Percentiles rank a stretch among this genome's conserved stretches.
These are phyloP conservation scores for Sinopyrophorus schimmeli DNA, from an alignment of 2,888 invertebrate species.

Conservation along the genomic window DNA sequence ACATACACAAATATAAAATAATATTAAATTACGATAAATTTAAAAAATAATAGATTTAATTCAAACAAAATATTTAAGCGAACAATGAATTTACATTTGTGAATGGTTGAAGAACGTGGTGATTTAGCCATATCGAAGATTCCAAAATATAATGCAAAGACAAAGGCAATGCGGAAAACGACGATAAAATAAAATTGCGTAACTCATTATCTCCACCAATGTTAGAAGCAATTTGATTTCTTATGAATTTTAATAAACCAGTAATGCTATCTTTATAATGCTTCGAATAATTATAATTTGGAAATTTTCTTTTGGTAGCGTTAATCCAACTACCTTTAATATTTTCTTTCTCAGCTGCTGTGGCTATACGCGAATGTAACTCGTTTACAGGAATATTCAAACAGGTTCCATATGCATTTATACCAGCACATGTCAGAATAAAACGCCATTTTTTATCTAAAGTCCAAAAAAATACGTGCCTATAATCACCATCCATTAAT, in stretches of 20 bases:
- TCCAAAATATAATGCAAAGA: constrained; percentile 51
- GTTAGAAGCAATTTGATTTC: constrained; percentile 9
- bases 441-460: constrained; percentile 51
- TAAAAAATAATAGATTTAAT: not conserved
- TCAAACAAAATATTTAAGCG: too few species aligned
- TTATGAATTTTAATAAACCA: constrained; percentile 49
- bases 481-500: constrained; percentile 37
- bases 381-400: constrained; percentile 43
- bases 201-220: constrained; percentile 36
- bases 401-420: constrained; percentile 38
- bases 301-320: constrained; percentile 44
- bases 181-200: constrained; percentile 43
- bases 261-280: constrained; percentile 46
- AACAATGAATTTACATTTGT: constrained; percentile 29
- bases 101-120: constrained; percentile 44
- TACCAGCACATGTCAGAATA: constrained; percentile 50
- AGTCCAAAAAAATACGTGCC: constrained; percentile 51
- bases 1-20: not conserved
- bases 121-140: constrained; percentile 49
- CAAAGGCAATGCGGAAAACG: constrained; percentile 50
- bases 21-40: not conserved
- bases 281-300: constrained; percentile 35
- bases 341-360: constrained; percentile 44
- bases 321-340: constrained; percentile 51
- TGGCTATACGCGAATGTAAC: constrained; percentile 46